These are phyloP conservation scores for Pyrrhia umbra DNA, from an alignment of 2,888 invertebrate species.

Conservation along the genomic window DNA sequence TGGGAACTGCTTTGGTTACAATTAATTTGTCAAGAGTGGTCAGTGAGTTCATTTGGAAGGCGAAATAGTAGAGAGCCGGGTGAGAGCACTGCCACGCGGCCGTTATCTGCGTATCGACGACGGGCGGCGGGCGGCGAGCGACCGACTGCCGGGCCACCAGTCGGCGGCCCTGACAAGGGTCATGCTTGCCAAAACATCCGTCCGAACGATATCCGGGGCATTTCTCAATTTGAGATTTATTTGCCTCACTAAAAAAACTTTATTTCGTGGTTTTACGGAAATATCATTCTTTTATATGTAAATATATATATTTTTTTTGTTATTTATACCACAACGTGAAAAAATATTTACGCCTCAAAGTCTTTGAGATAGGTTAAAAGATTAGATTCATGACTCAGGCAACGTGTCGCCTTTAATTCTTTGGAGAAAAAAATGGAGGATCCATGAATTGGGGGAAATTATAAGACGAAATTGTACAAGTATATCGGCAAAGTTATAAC, in stretches of 20 bases:
- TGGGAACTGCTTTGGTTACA: conserved; percentile 76
- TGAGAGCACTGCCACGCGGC: conserved; percentile 23
- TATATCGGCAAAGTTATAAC: conserved; percentile 23
- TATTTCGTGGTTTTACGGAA: conserved; percentile 50
- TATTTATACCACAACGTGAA: not conserved
- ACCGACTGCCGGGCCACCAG: conserved; percentile 25
- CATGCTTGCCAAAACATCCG: conserved; percentile 78
- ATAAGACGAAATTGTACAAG: conserved; percentile 20
- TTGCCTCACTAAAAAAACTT: conserved; percentile 62
- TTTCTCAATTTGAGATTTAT: conserved; percentile 72
- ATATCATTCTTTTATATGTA: conserved; percentile 32
- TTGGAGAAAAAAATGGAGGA: not conserved
- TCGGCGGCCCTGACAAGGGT: conserved; percentile 73
- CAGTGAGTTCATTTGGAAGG: conserved; percentile 65
- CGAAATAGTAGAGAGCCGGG: conserved; percentile 63
- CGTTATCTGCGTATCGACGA: conserved; percentile 45
- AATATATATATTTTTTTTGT: conserved; percentile 28
- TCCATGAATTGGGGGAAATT: conserved; percentile 18
- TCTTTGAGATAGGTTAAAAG: conserved; percentile 32
- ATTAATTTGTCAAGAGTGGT: conserved; percentile 79
- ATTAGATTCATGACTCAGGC: conserved; percentile 24
- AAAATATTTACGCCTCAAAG: conserved; percentile 4
- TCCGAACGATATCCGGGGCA: conserved; percentile 72
- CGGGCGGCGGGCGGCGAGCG: conserved; percentile 34
- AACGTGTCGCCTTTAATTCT: conserved; percentile 32